Evolutionary conservation across 2,888 invertebrate genomes (phyloP).

Genomic region (Rhamphomyia laevipes): DNA sequence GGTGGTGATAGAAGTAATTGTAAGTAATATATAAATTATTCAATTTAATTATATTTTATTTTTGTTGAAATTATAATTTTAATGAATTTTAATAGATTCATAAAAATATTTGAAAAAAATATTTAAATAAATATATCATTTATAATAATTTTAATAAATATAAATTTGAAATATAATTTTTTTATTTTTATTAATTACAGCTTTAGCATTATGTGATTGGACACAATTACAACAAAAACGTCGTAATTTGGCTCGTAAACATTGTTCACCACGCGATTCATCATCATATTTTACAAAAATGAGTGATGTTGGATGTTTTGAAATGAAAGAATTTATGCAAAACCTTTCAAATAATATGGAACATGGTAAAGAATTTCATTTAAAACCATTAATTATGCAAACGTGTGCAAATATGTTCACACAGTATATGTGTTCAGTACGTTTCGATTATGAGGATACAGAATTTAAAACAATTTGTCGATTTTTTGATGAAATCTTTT

Average conservation of each 20-base stretch:
- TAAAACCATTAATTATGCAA: constrained; percentile 60
- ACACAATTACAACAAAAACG: constrained; percentile 68
- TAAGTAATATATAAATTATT: constrained; percentile 57
- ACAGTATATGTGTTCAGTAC: constrained; percentile 74
- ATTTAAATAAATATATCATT: too few species aligned
- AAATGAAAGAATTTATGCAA: constrained; percentile 48
- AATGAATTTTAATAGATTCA: background rate
- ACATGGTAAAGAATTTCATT: constrained; percentile 38
- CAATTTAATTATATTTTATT: background rate
- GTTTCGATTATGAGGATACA: constrained; percentile 56
- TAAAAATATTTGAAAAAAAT: too few species aligned
- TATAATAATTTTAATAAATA: too few species aligned
- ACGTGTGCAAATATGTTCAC: constrained; percentile 77
- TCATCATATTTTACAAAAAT: constrained; percentile 60
- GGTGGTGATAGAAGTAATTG: constrained; percentile 78
- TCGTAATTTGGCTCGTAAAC: constrained; percentile 63
- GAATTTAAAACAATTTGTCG: constrained; percentile 57
- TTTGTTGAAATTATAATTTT: too few species aligned
- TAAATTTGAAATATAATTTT: too few species aligned
- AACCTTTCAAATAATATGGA: constrained; percentile 39
- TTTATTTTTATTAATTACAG: constrained; percentile 41
- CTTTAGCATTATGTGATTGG: constrained; percentile 80
- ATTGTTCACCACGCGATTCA: constrained; percentile 67
- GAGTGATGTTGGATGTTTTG: constrained; percentile 56
- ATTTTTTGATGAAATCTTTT: constrained; percentile 76